Evolutionary conservation across 2,888 invertebrate genomes (phyloP), one percentile per base, ranked within the genome.

Genomic region (Coremacera marginata): DNA sequence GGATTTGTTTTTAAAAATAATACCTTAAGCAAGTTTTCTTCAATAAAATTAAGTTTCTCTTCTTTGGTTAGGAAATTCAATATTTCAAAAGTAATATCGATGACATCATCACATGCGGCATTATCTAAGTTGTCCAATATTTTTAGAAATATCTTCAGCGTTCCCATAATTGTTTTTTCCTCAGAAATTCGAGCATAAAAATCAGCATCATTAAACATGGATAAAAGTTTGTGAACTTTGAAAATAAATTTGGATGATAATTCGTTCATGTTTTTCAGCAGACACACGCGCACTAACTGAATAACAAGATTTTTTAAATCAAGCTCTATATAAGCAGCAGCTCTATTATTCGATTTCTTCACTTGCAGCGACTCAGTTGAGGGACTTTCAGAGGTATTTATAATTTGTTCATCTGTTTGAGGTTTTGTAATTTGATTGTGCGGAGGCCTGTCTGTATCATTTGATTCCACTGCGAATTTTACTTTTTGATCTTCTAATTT

Each of bases 51-150:
- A 34, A 91, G 88, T 83, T 92, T 92, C 71, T 93, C 92, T 0
- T 88, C 87, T 51, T 91, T 90, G 27, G 88, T 86, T 81, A 94
- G 85, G 80, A 92, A 91, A 49, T 90, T 89, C 77, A 93, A 84
- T 70, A 94, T 84, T 77, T 92, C 89, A 86, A 95, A 94, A 67
- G 93, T 89, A 14, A 95, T 88, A 83, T 93, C 92, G 2, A 94
- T 89, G 2, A 93, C 88, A 49, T 91, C 85, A 80, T 91, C 91
- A 55, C 91, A 90, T 25, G 91, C 89, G 81, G 91, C 91, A 0
- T 89, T 86, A 70, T 91, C 90, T 4, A 83, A 49, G 0, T 89
- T 82, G 3, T 73, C 79, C 14, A 88, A 67, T 19, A 87, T 79
- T 3, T 77, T 55, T 0, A 84, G 78, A 74, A 89, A 85, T 37